Conservation (phyloP, 2,888 invertebrate species). For the Agrotis segetum region DNA sequence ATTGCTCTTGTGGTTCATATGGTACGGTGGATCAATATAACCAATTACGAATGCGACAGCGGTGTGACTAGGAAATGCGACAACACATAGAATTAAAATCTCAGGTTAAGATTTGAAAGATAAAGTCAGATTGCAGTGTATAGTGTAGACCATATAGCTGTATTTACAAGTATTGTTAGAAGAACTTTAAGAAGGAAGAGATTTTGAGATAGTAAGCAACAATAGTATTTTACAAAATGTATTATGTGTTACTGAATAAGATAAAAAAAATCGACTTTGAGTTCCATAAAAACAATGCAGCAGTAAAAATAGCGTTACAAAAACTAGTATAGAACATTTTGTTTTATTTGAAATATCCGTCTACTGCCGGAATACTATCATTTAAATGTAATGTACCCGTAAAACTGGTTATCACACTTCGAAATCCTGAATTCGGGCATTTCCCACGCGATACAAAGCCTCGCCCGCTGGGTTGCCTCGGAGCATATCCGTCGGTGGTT, state of each 20-base stretch:
- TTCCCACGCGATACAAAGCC: slow-evolving; percentile 34
- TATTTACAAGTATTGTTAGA: slow-evolving; percentile 25
- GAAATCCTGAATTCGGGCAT: slow-evolving; percentile 20
- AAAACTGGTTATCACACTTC: slow-evolving; percentile 29
- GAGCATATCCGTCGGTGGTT: slow-evolving; percentile 7
- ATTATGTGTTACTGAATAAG: no score
- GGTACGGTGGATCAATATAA: slow-evolving; percentile 42
- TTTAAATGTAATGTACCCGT: no score
- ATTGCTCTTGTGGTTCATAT: slow-evolving; percentile 3
- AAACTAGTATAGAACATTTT: slow-evolving; percentile 13
- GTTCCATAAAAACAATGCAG: background rate
- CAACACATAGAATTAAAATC: slow-evolving; percentile 27
- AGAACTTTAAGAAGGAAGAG: background rate
- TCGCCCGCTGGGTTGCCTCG: slow-evolving; percentile 2
- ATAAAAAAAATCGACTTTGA: background rate
- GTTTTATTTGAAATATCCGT: background rate
- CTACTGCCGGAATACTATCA: background rate
- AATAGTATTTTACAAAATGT: background rate
- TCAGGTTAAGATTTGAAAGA: slow-evolving; percentile 5
- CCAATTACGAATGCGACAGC: slow-evolving; percentile 43
- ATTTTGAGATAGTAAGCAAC: background rate
- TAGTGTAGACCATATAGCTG: background rate
- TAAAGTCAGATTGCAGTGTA: background rate
- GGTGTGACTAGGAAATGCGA: slow-evolving; percentile 36
- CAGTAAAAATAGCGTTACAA: background rate